Conservation (phyloP, 2,113 vertebrate genomes). For the Leucoraja erinaceus region DNA sequence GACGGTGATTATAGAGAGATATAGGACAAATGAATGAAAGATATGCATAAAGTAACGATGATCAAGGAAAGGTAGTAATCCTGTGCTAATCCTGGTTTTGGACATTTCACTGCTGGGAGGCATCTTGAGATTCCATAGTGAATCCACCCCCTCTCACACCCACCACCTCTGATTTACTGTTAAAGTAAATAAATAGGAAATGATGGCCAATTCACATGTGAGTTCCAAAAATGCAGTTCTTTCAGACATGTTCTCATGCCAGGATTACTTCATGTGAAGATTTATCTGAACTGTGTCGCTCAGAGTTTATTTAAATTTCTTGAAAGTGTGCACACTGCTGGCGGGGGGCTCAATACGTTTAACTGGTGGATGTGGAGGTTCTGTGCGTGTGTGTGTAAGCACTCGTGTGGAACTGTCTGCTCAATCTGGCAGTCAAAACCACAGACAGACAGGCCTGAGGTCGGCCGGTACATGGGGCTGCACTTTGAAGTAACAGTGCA, state of each 20-base stretch:
- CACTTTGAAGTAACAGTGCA: background rate
- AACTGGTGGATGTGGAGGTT: background rate
- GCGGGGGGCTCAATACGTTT: background rate
- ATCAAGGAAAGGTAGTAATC: too few species aligned
- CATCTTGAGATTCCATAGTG: background rate
- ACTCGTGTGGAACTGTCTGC: background rate
- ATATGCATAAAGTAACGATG: too few species aligned
- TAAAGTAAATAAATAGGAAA: background rate
- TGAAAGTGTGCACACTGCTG: background rate
- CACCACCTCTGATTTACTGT: background rate
- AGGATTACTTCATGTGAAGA: background rate
- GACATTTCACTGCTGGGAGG: background rate
- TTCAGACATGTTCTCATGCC: background rate
- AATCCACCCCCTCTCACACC: background rate
- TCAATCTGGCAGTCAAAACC: background rate
- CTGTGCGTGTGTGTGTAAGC: constrained; percentile 19
- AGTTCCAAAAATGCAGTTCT: background rate
- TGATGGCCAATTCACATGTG: background rate
- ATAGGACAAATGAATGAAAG: too few species aligned
- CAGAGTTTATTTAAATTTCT: background rate
- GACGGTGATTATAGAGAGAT: too few species aligned
- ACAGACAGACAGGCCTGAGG: background rate
- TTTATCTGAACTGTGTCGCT: background rate
- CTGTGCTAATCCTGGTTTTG: background rate
- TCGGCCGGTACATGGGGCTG: background rate